Conservation (phyloP, 2,113 vertebrate genomes). For the Charina bottae region DNA sequence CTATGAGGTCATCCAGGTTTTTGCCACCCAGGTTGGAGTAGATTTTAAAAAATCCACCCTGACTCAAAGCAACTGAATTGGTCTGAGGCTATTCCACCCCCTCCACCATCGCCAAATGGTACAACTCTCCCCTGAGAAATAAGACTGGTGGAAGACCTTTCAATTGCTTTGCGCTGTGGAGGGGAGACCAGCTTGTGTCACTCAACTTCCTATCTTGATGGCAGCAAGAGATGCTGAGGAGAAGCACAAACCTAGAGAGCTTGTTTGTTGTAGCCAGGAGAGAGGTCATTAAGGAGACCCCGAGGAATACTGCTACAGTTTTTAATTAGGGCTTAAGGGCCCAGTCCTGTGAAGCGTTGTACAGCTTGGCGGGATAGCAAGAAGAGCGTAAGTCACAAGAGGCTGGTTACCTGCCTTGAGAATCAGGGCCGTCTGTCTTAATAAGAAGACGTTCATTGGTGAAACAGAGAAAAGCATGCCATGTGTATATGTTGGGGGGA, state of each 20-base stretch:
- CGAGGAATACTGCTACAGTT: constrained; percentile 58
- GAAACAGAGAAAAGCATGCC: constrained; percentile 46
- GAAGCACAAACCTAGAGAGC: constrained; percentile 45
- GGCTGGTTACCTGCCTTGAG: constrained; percentile 57
- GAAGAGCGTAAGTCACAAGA: constrained; percentile 67
- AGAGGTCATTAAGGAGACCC: constrained; percentile 57
- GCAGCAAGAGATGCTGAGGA: constrained; percentile 48
- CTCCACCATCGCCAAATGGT: not conserved
- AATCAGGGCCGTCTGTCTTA: constrained; percentile 66
- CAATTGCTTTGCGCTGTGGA: not conserved
- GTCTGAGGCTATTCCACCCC: constrained; percentile 13
- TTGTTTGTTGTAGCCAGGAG: constrained; percentile 57
- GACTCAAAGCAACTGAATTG: constrained; percentile 17
- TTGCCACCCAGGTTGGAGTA: not conserved
- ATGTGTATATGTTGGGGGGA: constrained; percentile 26
- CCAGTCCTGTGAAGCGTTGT: constrained; percentile 64
- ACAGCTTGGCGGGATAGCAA: constrained; percentile 62
- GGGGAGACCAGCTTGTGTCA: constrained; percentile 37
- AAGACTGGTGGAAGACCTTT: not conserved
- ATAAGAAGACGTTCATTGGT: constrained; percentile 24
- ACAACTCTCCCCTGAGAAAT: constrained; percentile 9
- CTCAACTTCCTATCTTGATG: constrained; percentile 35
- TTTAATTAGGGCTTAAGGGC: constrained; percentile 70
- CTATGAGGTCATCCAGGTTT: not conserved
- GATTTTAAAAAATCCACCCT: not conserved